Evolutionary conservation across 2,888 invertebrate species (phyloP).

Genomic region (Polydesmus complanatus): DNA sequence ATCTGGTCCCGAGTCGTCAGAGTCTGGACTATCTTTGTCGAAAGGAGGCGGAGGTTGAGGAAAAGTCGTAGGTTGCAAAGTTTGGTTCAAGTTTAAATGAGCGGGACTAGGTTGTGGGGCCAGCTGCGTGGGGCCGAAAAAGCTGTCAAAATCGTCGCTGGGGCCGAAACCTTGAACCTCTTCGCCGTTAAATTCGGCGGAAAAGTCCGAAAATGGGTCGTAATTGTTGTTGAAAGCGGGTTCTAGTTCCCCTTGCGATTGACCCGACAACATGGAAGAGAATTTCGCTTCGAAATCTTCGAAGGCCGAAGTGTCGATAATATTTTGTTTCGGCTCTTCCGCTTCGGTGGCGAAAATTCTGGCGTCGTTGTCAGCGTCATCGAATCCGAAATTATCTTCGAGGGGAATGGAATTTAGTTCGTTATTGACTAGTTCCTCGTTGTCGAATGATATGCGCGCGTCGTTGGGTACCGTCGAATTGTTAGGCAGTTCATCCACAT

Average conservation of each 20-base stretch:
- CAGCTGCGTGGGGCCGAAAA: constrained; percentile 60
- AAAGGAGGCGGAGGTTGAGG: neutral
- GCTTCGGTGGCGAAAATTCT: constrained; percentile 5
- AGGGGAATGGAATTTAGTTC: constrained; percentile 22
- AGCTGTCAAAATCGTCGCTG: constrained; percentile 42
- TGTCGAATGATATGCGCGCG: neutral
- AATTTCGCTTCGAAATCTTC: constrained; percentile 84
- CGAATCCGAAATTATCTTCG: constrained; percentile 20
- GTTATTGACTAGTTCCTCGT: neutral
- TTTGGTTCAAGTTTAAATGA: constrained; percentile 29
- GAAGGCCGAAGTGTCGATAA: constrained; percentile 45
- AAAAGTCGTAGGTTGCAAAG: neutral
- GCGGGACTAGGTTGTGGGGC: constrained; percentile 53
- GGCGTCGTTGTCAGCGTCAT: neutral
- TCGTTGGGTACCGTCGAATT: too few relatives aligned
- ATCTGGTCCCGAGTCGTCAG: constrained; percentile 54
- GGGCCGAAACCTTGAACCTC: constrained; percentile 46
- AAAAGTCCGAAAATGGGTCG: neutral
- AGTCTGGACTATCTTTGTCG: constrained; percentile 39
- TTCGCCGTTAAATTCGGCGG: neutral
- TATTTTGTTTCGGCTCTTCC: constrained; percentile 30
- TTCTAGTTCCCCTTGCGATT: constrained; percentile 1
- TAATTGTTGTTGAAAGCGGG: neutral
- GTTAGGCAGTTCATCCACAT: too few relatives aligned
- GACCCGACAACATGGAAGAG: constrained; percentile 44